Base-by-base conservation (phyloP, 2,888 invertebrate species). In the Neoscelio sp. region DNA sequence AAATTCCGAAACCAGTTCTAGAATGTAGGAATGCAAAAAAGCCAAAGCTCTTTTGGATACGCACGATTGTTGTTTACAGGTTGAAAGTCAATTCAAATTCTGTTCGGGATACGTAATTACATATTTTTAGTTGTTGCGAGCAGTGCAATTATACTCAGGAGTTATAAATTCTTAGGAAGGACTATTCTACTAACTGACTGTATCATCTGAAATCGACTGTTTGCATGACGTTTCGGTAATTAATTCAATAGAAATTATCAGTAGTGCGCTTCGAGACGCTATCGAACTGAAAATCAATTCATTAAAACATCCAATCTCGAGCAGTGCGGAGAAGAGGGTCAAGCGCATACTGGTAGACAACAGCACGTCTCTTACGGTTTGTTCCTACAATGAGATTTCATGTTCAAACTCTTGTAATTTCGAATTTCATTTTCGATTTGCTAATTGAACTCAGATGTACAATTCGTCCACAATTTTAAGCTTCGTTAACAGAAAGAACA, bases 271-370 rank as follows among this genome's bases (percentile, higher is more conserved):
- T 58, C 56, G 44, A 42, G 18, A 26, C 35, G 28, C 17, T 56
- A 76, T 73, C 68, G 40, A 65, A 26, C 38, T 40, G 64, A 67
- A 71, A 79, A 70, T 67, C 76, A 54, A 64, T 76, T 76, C 76
- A 77, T 68, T 80, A 48, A 76, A 76, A 76, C 76, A 67, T 76
- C 75, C 73, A 64, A 73, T 77, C 40, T 44, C 46, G 20, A 60
- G 42, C 44, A 56, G 46, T 40, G 4, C 46, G 64, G 44, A 52
- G 13, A 38, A 56, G 48, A 73, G 54, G 40, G 56, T 75, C 40
- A 62, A 64, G 65, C 42, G 60, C 46, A 50, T 58, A 44, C 50
- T 48, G 48, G 44, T 46, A 62, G 54, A 75, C 75, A 70, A 65
- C 60, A 60, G 42, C 60, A 71, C 70, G 70, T 75, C 67, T 56